Base-by-base conservation (phyloP, 2,888 invertebrate species). In the Andrena marginata region DNA sequence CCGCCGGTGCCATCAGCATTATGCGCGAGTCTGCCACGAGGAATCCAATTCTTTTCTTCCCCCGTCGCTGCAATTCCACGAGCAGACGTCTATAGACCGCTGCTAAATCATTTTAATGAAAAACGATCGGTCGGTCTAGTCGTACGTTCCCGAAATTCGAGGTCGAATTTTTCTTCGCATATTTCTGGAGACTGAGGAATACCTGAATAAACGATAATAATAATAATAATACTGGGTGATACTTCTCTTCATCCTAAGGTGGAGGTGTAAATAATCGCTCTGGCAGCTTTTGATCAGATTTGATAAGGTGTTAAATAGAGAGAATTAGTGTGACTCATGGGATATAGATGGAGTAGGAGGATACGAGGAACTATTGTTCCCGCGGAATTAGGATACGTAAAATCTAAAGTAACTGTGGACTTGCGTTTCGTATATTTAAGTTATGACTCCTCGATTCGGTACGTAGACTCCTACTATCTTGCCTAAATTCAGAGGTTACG, bases 91-190 rank as follows among this genome's bases (percentile, higher is more conserved):
- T 4, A 26, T 56, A 56, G 23, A 23, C 56, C 26, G 23, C 56
- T 26, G 8, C 56, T 56, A 56, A 56, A 10, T 56, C 26, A 16
- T 62, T 62, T 62, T 31, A 62, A 62, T 62, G 33, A 62, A 56
- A 56, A 26, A 56, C 56, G 23, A 23, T 23, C 23, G 56, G 10
- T 10, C 56, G 56, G 26, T 20, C 23, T 56, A 10, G 23, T 56
- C 23, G 4, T 26, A 56, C 56, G 23, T 56, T 56, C 56, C 26
- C 10, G 3, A 8, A 26, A 56, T 56, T 56, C 56, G 4, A 23
- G 8, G 26, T 56, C 26, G 56, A 20, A 56, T 10, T 3, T 56
- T 42, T 0, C 26, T 26, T 10, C 56, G 23, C 20, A 13, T 26
- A 56, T 8, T 54, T 23, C 20, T 51, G 51, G 2, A 51, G 20